Conservation (phyloP, 1,140 invertebrate genomes). For the Thaumatotibia leucotreta region DNA sequence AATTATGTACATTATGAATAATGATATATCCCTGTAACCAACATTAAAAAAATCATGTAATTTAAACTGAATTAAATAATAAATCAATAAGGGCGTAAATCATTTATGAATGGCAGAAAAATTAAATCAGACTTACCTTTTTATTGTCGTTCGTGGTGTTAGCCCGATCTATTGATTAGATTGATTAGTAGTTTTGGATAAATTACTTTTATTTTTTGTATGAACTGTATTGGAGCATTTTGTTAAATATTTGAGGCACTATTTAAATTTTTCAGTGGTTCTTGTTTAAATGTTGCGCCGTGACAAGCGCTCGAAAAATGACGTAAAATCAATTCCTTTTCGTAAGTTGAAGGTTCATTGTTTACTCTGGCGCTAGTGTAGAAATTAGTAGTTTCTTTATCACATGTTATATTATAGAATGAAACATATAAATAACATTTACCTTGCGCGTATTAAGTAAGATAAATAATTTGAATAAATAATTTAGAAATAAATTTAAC, state of each 20-base stretch:
- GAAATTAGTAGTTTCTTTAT: not conserved
- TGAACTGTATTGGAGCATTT: constrained; percentile 25
- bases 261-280: constrained; percentile 36
- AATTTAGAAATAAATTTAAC: not conserved
- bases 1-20: not conserved
- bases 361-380: constrained; percentile 5
- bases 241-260: constrained; percentile 37
- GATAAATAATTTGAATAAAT: not conserved
- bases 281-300: constrained; percentile 71
- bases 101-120: not conserved
- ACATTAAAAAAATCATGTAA: not conserved
- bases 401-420: not conserved
- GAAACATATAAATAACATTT: no score
- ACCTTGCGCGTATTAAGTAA: not conserved
- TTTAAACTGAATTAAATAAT: not conserved
- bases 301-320: constrained; percentile 52
- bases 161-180: not conserved
- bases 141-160: not conserved
- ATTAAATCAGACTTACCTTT: not conserved
- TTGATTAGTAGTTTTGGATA: not conserved
- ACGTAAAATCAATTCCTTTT: constrained; percentile 60
- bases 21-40: not conserved
- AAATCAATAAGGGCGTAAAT: not conserved
- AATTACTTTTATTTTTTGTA: not conserved
- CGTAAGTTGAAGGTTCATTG: constrained; percentile 11